Conservation (phyloP, 2,888 invertebrate genomes). For the Linhomoeus sp. region DNA sequence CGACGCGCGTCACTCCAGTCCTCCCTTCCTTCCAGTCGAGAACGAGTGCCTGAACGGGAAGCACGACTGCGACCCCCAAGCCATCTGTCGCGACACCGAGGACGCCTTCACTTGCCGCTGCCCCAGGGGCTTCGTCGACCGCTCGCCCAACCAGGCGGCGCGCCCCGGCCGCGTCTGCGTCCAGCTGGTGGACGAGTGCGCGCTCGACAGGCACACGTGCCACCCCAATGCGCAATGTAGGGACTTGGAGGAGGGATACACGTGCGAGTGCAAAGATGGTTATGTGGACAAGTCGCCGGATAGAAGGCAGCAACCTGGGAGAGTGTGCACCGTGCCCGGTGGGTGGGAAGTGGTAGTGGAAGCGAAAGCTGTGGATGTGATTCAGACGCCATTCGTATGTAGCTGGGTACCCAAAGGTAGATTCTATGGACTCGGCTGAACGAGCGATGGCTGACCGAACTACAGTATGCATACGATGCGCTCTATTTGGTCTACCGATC, state of each 20-base stretch:
- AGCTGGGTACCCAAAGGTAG: not conserved
- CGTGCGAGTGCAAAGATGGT: constrained; percentile 26
- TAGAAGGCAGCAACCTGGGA: constrained; percentile 17
- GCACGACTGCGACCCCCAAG: constrained; percentile 23
- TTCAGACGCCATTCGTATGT: not conserved
- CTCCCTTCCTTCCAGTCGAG: constrained; percentile 13
- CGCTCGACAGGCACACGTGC: constrained; percentile 19
- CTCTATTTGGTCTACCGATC: too few relatives aligned
- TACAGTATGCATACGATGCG: too few relatives aligned
- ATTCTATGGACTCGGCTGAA: too few relatives aligned
- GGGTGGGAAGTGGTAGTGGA: too few relatives aligned
- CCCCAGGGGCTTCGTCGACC: constrained; percentile 17
- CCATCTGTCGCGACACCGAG: constrained; percentile 25
- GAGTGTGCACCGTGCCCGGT: constrained; percentile 21
- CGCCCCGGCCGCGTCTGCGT: constrained; percentile 24
- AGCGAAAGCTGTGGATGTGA: too few relatives aligned
- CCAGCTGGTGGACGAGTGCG: constrained; percentile 20
- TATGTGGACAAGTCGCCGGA: constrained; percentile 25
- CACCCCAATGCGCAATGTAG: constrained; percentile 24
- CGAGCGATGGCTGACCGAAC: too few relatives aligned
- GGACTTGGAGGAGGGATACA: constrained; percentile 25
- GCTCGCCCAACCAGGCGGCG: constrained; percentile 19
- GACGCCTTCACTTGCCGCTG: constrained; percentile 25
- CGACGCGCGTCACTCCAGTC: not conserved
- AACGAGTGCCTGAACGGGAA: constrained; percentile 21